Evolutionary conservation across 2,797 vertebrate genomes (phyloP).

Genomic region (Pterois miles): DNA sequence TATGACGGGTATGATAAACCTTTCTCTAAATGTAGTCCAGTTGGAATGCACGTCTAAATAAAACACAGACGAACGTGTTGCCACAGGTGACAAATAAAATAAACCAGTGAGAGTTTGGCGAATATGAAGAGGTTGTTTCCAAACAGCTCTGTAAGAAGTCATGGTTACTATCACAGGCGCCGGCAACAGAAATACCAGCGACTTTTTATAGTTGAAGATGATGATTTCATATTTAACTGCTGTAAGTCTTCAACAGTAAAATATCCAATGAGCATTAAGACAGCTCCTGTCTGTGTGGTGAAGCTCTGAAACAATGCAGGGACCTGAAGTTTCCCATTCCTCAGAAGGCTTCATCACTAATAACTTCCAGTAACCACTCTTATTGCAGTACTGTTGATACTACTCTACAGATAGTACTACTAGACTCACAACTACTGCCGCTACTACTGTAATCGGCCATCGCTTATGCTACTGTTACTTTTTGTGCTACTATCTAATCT

Average conservation of each 20-base stretch:
- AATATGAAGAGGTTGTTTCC: slow-evolving; percentile 65
- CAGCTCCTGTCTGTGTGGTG: slow-evolving; percentile 24
- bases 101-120: slow-evolving; percentile 47
- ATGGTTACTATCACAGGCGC: slow-evolving; percentile 70
- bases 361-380: slow-evolving; percentile 11
- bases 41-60: slow-evolving; percentile 72
- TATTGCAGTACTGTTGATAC: not conserved
- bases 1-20: slow-evolving; percentile 75
- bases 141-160: slow-evolving; percentile 65
- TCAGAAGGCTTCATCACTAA: not conserved
- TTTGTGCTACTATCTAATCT: not conserved
- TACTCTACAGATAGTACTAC: not conserved
- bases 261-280: slow-evolving; percentile 7
- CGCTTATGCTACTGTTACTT: not conserved
- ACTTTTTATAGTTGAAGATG: slow-evolving; percentile 50
- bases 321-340: slow-evolving; percentile 2
- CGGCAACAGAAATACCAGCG: slow-evolving; percentile 53
- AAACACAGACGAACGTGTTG: slow-evolving; percentile 69
- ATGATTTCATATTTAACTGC: slow-evolving; percentile 55
- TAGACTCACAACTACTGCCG: not conserved
- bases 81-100: slow-evolving; percentile 66
- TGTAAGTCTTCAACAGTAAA: slow-evolving; percentile 24
- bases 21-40: slow-evolving; percentile 64
- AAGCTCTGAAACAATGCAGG: slow-evolving; percentile 47
- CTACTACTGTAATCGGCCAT: not conserved